Evolutionary conservation across 2,113 vertebrate species (phyloP), one percentile per base, ranked within the genome.

Genomic region (Ictalurus punctatus): DNA sequence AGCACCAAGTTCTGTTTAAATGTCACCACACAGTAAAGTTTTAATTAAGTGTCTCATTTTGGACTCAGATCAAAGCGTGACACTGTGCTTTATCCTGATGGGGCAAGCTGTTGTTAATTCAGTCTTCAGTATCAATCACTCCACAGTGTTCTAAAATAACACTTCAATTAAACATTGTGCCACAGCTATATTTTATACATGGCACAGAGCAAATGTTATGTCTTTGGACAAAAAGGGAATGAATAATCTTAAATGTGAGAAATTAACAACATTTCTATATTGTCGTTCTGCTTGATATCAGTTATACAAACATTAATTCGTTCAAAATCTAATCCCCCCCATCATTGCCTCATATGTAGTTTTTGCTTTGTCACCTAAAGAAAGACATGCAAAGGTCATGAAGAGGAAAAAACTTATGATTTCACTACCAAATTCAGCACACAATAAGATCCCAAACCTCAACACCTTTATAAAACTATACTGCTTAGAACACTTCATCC

Each of bases 61-160:
- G 78, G 67, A 79, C 63, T 88, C 63, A 83, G 58, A 86, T 88
- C 88, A 91, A 89, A 89, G 88, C 56, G 19, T 58, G 58, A 87
- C 48, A 71, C 87, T 63, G 54, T 78, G 61, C 37, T 89, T 89
- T 44, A 88, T 79, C 81, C 83, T 86, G 37, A 59, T 58, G 9
- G 56, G 27, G 37, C 71, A 88, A 84, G 67, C 58, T 74, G 48
- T 82, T 78, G 52, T 86, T 89, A 84, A 87, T 89, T 87, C 54
- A 19, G 56, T 74, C 44, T 69, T 83, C 34, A 44, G 69, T 84
- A 40, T 65, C 58, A 78, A 74, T 87, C 58, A 48, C 69, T 69
- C 34, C 52, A 86, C 44, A 40, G 74, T 40, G 16, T 48, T 88
- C 87, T 65, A 21, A 78, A 88, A 88, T 84, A 78, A 84, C 56